Conservation (phyloP, 2,113 vertebrate species). For the Turnix velox region DNA sequence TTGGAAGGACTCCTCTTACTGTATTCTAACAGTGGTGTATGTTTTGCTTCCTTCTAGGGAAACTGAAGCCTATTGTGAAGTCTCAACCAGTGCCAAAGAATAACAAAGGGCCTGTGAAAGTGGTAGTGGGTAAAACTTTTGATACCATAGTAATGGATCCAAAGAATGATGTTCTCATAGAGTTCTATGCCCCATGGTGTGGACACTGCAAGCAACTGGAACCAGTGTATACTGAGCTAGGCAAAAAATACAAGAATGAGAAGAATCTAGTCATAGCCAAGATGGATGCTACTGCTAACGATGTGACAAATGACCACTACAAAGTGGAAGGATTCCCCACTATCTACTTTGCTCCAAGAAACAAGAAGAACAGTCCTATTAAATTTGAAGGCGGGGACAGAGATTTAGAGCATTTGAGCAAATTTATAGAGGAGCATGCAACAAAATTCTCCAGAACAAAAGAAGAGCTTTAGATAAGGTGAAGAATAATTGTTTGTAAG, state of each 20-base stretch:
- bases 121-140: conserved; percentile 95
- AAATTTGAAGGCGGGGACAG: conserved; percentile 86
- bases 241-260: conserved; percentile 90
- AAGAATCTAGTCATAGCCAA: conserved; percentile 93
- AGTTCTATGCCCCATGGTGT: conserved; percentile 97
- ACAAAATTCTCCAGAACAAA: conserved; percentile 78
- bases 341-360: conserved; percentile 89
- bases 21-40: neutral
- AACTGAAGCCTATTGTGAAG: conserved; percentile 88
- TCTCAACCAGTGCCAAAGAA: conserved; percentile 92
- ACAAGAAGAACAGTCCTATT: conserved; percentile 87
- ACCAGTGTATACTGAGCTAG: conserved; percentile 84
- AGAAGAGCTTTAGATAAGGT: conserved; percentile 85
- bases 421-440: conserved; percentile 88
- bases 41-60: conserved; percentile 74
- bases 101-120: conserved; percentile 92
- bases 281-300: conserved; percentile 94
- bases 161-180: conserved; percentile 89
- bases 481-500: neutral
- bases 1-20: neutral
- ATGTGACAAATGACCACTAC: conserved; percentile 81
- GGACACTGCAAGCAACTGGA: conserved; percentile 96
- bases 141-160: conserved; percentile 90
- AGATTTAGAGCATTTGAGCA: conserved; percentile 88
- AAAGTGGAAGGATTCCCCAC: conserved; percentile 94